Evolutionary conservation across 2,888 invertebrate genomes (phyloP), one percentile per base, ranked within the genome.

Genomic region (Eustalomyia histrio): DNA sequence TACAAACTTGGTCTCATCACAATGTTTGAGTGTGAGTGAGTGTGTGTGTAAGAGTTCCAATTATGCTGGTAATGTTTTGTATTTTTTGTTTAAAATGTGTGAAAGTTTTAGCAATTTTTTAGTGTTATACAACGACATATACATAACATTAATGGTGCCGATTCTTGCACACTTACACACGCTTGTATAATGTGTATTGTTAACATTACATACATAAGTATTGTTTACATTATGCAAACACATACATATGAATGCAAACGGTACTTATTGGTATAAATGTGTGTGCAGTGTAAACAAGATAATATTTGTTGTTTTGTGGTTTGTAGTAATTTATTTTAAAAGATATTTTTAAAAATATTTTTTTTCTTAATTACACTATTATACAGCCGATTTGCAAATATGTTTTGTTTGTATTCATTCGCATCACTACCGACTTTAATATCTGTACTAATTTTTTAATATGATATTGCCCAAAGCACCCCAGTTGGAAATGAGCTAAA

Each of bases 71-170:
- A 7, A 6, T 29, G 39, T 47, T 53, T 57, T 57, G 8, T 29
- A 33, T 14, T 29, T 39, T 35, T 64, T 16, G 10, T 39, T 64
- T 50, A 57, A 72, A 76, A 76, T 73, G 76, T 80, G 80, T 73
- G 50, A 76, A 80, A 72, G 53, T 73, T 63, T 58, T 24, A 9
- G 68, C 76, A 76, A 64, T 68, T 76, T 58, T 73, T 73, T 39
- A 39, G 52, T 72, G 67, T 67, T 29, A 29, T 57, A 71, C 71
- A 60, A 76, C 9, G 67, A 68, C 65, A 72, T 67, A 16, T 52
- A 75, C 71, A 75, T n/a, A 71, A 50, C 43, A 65, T 58, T 74
- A 64, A 69, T 65, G n/a, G 65, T 24, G 17, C 12, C 12, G 58
- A 67, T 58, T 67, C 64, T 43, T 18, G 7, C 61, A 69, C 16